Conservation (phyloP, 2,797 vertebrate genomes). For the Melanotaenia parkinsoni region DNA sequence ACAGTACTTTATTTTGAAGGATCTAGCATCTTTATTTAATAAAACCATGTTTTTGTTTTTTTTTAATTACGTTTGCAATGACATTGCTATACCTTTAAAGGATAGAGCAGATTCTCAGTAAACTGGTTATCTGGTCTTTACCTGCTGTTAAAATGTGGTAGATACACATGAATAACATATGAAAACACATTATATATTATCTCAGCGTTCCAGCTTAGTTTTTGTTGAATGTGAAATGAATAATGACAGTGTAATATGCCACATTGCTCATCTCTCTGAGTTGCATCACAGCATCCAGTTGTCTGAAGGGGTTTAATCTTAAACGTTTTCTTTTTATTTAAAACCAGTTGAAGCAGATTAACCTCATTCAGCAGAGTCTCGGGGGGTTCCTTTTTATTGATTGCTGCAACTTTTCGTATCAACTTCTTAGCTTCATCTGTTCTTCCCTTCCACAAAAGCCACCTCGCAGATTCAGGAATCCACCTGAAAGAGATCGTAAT, state of each 20-base stretch:
- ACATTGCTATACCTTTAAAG: background rate
- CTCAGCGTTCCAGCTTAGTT: background rate
- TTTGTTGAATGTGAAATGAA: background rate
- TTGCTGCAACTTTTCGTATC: conserved; percentile 79
- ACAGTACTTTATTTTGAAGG: background rate
- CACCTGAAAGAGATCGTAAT: conserved; percentile 69
- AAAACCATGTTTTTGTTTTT: background rate
- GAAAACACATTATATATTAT: no score
- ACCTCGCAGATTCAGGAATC: conserved; percentile 86
- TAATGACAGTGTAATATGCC: background rate
- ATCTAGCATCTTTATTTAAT: background rate
- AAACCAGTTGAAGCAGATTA: background rate
- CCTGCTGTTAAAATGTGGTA: background rate
- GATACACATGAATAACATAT: no score
- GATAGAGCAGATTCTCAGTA: no score
- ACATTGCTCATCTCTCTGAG: background rate
- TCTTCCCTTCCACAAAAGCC: conserved; percentile 80
- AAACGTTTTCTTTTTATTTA: background rate
- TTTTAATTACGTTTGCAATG: background rate
- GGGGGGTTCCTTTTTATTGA: conserved; percentile 79
- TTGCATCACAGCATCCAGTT: background rate
- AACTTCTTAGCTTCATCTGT: conserved; percentile 75
- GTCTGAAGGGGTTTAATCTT: background rate
- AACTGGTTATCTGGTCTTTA: background rate
- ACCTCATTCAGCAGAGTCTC: conserved; percentile 78